A percentile compares a stretch with the other conserved stretches of the same genome.
Conservation (phyloP, 2,888 invertebrate species). For the Metellina segmentata region DNA sequence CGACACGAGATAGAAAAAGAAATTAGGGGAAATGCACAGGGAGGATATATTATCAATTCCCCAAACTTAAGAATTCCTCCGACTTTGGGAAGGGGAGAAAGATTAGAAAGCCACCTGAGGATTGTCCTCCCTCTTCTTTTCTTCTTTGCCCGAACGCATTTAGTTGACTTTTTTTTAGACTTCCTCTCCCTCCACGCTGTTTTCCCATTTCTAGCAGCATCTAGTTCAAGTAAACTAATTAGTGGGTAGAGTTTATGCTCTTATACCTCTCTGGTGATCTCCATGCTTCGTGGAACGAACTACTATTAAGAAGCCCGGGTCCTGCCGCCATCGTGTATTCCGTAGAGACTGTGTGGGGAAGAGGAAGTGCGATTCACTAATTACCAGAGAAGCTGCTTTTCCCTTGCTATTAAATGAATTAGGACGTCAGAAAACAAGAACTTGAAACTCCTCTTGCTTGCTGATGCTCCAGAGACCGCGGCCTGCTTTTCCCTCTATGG, state of each 20-base stretch:
- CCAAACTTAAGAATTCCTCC: slow-evolving; percentile 19
- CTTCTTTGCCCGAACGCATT: slow-evolving; percentile 12
- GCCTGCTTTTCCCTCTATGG: not conserved
- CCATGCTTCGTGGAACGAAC: slow-evolving; percentile 23
- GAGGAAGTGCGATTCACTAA: slow-evolving; percentile 58
- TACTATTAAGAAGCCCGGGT: slow-evolving; percentile 61
- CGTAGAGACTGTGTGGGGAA: slow-evolving; percentile 39
- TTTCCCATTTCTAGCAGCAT: slow-evolving; percentile 1
- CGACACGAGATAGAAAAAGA: not conserved
- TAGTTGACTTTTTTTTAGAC: not conserved
- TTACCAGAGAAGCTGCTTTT: slow-evolving; percentile 70
- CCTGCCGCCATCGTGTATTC: slow-evolving; percentile 52
- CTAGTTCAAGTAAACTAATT: slow-evolving; percentile 69
- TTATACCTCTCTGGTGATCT: slow-evolving; percentile 17
- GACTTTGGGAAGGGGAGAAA: slow-evolving; percentile 2
- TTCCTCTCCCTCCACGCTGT: not conserved
- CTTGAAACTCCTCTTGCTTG: slow-evolving; percentile 63
- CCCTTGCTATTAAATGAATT: slow-evolving; percentile 76
- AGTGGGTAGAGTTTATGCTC: slow-evolving; percentile 47
- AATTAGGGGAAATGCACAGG: slow-evolving; percentile 3
- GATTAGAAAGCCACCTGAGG: slow-evolving; percentile 51
- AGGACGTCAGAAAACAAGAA: slow-evolving; percentile 75
- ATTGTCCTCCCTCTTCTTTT: slow-evolving; percentile 26
- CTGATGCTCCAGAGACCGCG: slow-evolving; percentile 37
- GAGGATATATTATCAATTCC: slow-evolving; percentile 34